Conservation (phyloP, 2,113 vertebrate species). For the Sturnira hondurensis region DNA sequence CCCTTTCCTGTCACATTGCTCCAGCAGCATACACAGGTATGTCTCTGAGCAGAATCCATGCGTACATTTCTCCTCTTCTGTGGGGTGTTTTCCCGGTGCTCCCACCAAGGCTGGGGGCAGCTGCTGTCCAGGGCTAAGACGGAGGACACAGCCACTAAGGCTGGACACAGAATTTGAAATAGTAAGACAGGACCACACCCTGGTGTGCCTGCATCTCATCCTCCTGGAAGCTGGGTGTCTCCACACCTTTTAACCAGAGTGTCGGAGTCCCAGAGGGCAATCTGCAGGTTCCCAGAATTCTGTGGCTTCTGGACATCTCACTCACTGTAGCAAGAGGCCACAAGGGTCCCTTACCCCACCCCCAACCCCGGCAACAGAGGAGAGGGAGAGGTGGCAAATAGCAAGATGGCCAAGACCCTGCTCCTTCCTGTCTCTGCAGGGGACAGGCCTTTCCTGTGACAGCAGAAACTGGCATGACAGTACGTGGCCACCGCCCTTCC, state of each 20-base stretch:
- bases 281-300: not conserved
- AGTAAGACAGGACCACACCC: not conserved
- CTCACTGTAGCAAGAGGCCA: not conserved
- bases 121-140: not conserved
- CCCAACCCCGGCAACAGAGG: not conserved
- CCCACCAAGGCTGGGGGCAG: not conserved
- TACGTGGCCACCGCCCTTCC: not conserved
- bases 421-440: not conserved
- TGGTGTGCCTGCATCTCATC: not conserved
- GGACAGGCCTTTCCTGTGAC: not conserved
- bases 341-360: not conserved
- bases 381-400: not conserved
- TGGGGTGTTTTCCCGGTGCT: not conserved
- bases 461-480: not conserved
- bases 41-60: not conserved
- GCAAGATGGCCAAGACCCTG: not conserved
- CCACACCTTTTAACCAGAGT: not conserved
- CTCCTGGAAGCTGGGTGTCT: not conserved
- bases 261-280: not conserved
- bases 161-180: not conserved
- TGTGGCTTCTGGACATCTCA: not conserved
- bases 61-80: not conserved
- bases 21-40: not conserved
- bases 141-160: not conserved
- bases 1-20: not conserved